phyloP scores from a whole-genome alignment of 1,140 invertebrate genomes.

The Sarcophaga bullata region DNA sequence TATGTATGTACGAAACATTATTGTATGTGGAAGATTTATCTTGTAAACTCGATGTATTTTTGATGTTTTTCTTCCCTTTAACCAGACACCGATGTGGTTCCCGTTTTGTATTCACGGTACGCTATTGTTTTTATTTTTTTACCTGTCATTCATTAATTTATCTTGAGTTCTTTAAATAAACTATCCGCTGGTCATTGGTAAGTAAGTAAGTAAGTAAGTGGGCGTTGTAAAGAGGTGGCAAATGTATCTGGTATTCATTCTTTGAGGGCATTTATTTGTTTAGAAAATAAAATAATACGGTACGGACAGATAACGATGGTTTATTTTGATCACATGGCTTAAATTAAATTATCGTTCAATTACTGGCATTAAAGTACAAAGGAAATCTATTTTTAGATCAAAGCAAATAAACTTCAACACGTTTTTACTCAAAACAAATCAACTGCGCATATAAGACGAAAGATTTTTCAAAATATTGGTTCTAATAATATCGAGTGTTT shows the following conservation, averaged over 20 bases:
- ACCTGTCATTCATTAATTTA: not conserved
- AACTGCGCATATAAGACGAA: too few relatives aligned
- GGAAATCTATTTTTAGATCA: not conserved
- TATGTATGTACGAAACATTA: too few relatives aligned
- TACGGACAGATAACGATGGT: not conserved
- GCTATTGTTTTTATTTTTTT: not conserved
- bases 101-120: too few relatives aligned
- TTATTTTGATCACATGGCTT: not conserved
- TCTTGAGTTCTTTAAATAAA: not conserved
- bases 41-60: too few relatives aligned
- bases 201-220: constrained; percentile 10
- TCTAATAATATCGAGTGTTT: too few relatives aligned
- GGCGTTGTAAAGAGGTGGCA: constrained; percentile 2
- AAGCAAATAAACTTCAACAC: not conserved
- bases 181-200: too few relatives aligned
- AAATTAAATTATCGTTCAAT: not conserved
- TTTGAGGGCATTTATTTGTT: not conserved
- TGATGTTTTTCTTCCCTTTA: too few relatives aligned
- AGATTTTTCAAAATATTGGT: too few relatives aligned
- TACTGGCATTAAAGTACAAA: not conserved
- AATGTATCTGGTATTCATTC: not conserved
- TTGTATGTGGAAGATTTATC: too few relatives aligned
- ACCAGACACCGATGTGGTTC: too few relatives aligned
- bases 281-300: not conserved
- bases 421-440: not conserved